Evolutionary conservation across 2,113 vertebrate genomes (phyloP).

Genomic region (Zapornia atra): DNA sequence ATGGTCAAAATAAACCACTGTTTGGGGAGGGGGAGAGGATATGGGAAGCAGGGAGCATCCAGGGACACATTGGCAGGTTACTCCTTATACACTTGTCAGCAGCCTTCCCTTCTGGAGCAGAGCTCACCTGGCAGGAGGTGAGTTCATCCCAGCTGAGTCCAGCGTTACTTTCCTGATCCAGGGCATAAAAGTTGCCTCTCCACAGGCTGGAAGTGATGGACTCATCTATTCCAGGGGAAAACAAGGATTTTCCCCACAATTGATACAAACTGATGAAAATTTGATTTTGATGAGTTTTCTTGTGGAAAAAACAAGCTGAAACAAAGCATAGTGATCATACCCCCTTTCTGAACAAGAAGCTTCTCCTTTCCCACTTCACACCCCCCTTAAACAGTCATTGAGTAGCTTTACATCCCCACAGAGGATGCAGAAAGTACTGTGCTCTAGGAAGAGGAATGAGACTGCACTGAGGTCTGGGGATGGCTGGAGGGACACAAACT

Average conservation of each 20-base stretch:
- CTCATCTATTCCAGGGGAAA: no score
- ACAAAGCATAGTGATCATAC: not conserved
- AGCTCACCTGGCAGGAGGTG: not conserved
- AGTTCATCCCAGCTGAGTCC: not conserved
- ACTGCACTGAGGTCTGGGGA: not conserved
- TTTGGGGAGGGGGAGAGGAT: not conserved
- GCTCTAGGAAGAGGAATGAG: not conserved
- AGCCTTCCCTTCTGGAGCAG: not conserved
- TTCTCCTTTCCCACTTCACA: not conserved
- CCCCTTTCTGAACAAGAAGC: not conserved
- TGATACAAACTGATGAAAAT: not conserved
- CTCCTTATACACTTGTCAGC: accelerated
- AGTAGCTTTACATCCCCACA: not conserved
- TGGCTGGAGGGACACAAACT: not conserved
- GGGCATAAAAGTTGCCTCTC: not conserved
- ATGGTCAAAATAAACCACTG: not conserved
- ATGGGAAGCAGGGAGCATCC: not conserved
- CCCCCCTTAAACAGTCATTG: not conserved
- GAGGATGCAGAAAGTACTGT: not conserved
- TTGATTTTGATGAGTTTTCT: not conserved
- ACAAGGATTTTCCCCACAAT: not conserved
- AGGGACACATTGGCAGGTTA: not conserved
- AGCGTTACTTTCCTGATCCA: not conserved
- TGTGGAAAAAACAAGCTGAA: not conserved
- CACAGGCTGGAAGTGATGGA: accelerated